Conservation (phyloP, 2,888 invertebrate genomes). For the Imbricaverruca yamaguchii region DNA sequence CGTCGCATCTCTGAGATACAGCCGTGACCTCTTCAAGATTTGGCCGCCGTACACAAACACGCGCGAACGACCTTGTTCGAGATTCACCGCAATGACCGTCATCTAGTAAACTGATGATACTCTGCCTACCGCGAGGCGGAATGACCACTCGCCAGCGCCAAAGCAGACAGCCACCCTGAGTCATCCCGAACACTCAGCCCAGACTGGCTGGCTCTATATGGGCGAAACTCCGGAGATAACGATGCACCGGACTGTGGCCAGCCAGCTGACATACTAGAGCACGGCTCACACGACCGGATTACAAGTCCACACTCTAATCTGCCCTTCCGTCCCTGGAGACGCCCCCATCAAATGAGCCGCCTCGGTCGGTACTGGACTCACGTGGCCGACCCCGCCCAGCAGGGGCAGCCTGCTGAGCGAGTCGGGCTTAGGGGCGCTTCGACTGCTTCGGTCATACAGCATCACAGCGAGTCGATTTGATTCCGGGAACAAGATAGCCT, state of each 20-base stretch:
- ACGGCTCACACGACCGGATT: neutral
- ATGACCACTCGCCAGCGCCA: neutral
- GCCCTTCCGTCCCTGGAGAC: neutral
- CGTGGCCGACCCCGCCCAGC: no score
- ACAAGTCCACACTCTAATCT: neutral
- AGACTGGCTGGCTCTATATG: neutral
- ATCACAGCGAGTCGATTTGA: no score
- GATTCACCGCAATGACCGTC: neutral
- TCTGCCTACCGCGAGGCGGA: neutral
- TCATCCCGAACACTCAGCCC: neutral
- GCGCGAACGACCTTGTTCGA: neutral
- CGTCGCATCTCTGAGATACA: neutral
- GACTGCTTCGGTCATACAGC: no score
- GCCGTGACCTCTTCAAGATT: neutral
- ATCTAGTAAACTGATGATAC: neutral
- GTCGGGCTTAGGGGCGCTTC: no score
- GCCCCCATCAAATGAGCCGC: no score
- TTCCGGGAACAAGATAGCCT: neutral
- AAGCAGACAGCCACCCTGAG: neutral
- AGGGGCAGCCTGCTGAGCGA: no score
- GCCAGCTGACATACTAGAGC: neutral
- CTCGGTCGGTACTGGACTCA: no score
- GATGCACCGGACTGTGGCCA: neutral
- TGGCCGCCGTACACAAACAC: neutral
- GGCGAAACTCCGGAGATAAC: neutral